Base-by-base conservation (phyloP, 2,888 invertebrate species). In the Pyrocoelia pectoralis region DNA sequence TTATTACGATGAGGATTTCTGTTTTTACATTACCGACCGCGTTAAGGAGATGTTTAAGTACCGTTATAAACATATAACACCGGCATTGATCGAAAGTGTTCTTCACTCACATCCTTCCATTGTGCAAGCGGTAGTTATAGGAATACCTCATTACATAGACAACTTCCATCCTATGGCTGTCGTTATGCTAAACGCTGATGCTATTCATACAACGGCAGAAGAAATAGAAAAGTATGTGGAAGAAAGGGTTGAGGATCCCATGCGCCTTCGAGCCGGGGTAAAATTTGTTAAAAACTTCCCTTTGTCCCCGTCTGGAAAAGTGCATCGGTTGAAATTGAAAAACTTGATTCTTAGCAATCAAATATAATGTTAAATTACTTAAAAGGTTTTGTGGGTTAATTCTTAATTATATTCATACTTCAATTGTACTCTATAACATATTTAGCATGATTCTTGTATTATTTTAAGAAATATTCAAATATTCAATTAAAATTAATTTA, bases 31-130 rank as follows among this genome's bases (percentile, higher is more conserved):
- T n/a, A 79, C 84, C 0, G 85, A 85, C 33, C 77, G 86, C 17
- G 79, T 83, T 2, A 86, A 86, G 66, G 78, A 84, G 65, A 74
- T 85, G 62, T 74, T 86, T 6, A 86, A 85, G 71, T 86, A 83
- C 68, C 81, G 74, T 65, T 81, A 77, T 43, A 78, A 82, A 77
- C 85, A 86, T 74, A 84, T 86, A 6, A 67, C 74, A 17, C 79
- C 80, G 1, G 73, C 75, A 2, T 63, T 74, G 56, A 14, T 80
- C 2, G 79, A 80, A 68, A 66, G 68, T 51, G 61, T 72, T 51
- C 58, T 80, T 24, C 56, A 67, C n/a, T 40, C 66, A 12, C 80
- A 80, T 72, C 76, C 79, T 8, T 73, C 72, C 6, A 74, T 80
- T 5, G 57, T 66, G 12, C 67, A 68, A 55, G 72, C 73, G 0